A percentile compares a stretch with the other conserved stretches of the same genome.
These are phyloP conservation scores for Etia nguti DNA, from an alignment of 2,113 vertebrate species.

Conservation along the genomic window DNA sequence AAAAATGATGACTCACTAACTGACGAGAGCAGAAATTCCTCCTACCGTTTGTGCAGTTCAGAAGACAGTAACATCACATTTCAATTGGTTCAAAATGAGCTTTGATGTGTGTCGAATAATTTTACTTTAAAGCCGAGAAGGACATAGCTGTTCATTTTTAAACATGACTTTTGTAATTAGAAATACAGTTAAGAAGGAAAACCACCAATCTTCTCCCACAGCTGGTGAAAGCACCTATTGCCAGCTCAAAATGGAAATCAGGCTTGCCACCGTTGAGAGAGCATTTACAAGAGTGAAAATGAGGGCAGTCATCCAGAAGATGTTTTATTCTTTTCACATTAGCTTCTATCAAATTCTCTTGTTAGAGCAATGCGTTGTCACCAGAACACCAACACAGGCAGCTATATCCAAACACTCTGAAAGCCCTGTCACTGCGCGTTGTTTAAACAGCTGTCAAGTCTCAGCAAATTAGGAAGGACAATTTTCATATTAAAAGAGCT, in stretches of 20 bases:
- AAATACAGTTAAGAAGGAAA: not conserved
- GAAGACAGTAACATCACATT: not conserved
- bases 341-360: slow-evolving; percentile 3
- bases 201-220: not conserved
- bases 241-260: slow-evolving; percentile 5
- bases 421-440: not conserved
- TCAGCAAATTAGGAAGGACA: not conserved
- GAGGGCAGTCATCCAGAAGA: slow-evolving; percentile 22
- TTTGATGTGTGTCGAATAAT: not conserved
- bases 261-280: not conserved
- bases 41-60: not conserved
- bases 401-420: not conserved
- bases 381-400: not conserved
- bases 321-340: slow-evolving; percentile 30
- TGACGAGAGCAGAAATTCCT: not conserved
- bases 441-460: slow-evolving; percentile 30
- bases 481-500: not conserved
- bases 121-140: not conserved
- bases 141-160: not conserved
- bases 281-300: not conserved
- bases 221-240: not conserved
- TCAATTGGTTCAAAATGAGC: not conserved
- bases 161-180: not conserved
- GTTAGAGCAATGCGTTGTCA: slow-evolving; percentile 11
- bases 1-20: not conserved